These are phyloP conservation scores for Myzus persicae DNA, from an alignment of 1,140 invertebrate species.

Conservation along the genomic window DNA sequence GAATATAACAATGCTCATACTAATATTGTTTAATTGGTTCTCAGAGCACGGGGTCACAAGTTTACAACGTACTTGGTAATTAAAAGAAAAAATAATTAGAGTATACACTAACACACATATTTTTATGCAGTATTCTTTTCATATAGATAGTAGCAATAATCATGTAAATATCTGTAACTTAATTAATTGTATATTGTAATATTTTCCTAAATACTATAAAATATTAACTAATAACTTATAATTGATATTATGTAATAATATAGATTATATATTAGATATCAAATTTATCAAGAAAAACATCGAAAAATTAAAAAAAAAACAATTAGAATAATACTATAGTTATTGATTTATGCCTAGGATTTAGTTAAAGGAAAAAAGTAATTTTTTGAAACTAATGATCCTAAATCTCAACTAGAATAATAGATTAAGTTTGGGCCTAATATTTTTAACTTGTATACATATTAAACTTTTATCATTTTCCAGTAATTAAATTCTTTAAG, in stretches of 20 bases:
- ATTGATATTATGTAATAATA: neutral
- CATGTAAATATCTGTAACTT: neutral
- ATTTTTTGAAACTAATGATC: neutral
- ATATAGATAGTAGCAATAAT: neutral
- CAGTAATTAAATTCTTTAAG: neutral
- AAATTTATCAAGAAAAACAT: neutral
- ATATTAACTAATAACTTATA: neutral
- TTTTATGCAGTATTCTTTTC: neutral
- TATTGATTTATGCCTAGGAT: neutral
- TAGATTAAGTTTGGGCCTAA: too few relatives aligned
- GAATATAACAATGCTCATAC: neutral
- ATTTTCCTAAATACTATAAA: too few relatives aligned
- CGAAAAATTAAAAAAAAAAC: neutral
- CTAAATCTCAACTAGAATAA: neutral
- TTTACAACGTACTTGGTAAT: neutral
- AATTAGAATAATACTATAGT: neutral
- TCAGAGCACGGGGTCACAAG: neutral
- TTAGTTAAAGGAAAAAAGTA: neutral
- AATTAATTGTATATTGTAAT: too few relatives aligned
- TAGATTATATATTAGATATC: too few relatives aligned
- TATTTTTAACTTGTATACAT: too few relatives aligned
- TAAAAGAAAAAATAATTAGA: neutral
- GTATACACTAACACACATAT: neutral
- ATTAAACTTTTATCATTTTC: too few relatives aligned
- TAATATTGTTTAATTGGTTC: constrained; percentile 32